Evolutionary conservation across 2,113 vertebrate species (phyloP), one percentile per base, ranked within the genome.

Genomic region (Zosterops hypoxanthus): DNA sequence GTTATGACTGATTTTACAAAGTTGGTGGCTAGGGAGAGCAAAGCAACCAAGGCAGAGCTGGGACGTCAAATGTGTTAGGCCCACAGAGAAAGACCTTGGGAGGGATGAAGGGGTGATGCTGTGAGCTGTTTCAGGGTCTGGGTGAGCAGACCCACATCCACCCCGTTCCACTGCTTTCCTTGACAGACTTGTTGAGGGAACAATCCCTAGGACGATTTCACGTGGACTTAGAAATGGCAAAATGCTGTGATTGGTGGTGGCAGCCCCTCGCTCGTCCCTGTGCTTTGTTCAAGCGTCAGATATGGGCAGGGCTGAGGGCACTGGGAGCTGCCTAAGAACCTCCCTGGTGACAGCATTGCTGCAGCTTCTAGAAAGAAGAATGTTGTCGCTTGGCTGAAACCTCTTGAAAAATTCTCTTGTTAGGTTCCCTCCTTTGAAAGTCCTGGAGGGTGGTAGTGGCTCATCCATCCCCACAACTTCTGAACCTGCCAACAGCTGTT

Each of bases 221-320:
- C 3, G 7, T 3, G 26, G 39, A 8, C 5, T 20, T 21, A 41
- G 12, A 39, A 65, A 50, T 5, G 25, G 21, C 28, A 60, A 46
- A 88, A 65, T 2, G 11, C 41, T 5, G 11, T 0, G 0, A 26
- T 16, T 5, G 7, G 20, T 20, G 13, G 25, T 14, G 0, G 12
- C 5, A 7, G 44, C 73, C 17, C 9, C 3, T 26, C 0, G 2
- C 55, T 70, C 1, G 2, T 71, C 44, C 39, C 49, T 22, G 26
- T 5, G 15, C 42, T 72, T 28, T 14, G 12, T 42, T 33, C 3
- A 11, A n/a, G 56, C 1, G 0, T 60, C 14, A 9, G 2, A 31
- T 21, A 5, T 0, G 1, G 55, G 55, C 39, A 82, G 44, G 57
- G 55, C 29, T 3, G 3, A 61, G 34, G 50, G 21, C 4, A 2